These are phyloP conservation scores for Metopolophium dirhodum DNA, from an alignment of 1,140 invertebrate genomes.

Conservation along the genomic window DNA sequence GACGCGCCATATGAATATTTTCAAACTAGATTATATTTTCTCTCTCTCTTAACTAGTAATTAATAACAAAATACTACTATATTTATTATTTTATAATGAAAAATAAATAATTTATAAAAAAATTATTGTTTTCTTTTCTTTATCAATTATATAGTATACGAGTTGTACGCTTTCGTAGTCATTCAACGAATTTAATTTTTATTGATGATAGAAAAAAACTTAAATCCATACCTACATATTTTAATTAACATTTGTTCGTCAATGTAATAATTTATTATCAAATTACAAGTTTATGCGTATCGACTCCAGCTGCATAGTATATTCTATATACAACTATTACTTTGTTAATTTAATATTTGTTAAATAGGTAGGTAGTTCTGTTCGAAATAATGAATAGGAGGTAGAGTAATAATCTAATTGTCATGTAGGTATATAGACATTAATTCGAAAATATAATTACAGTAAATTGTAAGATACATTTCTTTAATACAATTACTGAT, in stretches of 20 bases:
- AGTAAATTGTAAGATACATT: neutral
- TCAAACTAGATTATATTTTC: neutral
- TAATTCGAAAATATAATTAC: neutral
- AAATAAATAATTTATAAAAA: neutral
- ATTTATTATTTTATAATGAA: neutral
- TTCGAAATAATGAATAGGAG: neutral
- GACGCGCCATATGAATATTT: neutral
- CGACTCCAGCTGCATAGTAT: neutral
- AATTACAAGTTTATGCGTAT: neutral
- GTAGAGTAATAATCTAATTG: neutral
- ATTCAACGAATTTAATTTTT: neutral
- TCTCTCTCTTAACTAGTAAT: neutral
- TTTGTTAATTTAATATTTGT: neutral
- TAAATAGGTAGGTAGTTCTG: neutral
- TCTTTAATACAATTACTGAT: neutral
- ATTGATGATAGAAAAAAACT: neutral
- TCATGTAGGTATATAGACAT: neutral
- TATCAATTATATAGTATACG: neutral
- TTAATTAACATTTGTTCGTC: neutral
- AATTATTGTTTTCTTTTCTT: neutral
- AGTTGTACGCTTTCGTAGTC: neutral
- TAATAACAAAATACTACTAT: neutral
- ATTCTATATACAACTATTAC: neutral
- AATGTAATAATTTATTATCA: neutral
- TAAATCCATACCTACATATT: neutral